phyloP scores from a whole-genome alignment of 2,888 invertebrate genomes.

The Acleris cristana region DNA sequence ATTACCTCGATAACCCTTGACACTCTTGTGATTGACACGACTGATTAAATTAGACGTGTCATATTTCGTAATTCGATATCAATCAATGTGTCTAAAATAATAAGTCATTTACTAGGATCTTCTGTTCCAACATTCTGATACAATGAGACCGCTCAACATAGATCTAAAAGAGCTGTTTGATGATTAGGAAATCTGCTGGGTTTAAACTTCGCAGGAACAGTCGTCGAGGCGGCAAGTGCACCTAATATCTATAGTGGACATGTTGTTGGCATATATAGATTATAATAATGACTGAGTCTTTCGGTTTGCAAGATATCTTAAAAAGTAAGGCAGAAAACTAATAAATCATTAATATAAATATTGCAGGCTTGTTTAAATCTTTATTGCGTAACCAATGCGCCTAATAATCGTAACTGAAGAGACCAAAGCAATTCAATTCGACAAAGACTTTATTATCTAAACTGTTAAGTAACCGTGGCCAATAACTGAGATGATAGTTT shows the following conservation, averaged over 20 bases:
- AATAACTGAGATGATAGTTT: not conserved
- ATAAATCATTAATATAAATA: not conserved
- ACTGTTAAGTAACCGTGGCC: constrained; percentile 3
- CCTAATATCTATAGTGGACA: no score
- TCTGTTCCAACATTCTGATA: not conserved
- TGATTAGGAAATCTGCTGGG: no score
- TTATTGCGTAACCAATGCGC: constrained; percentile 9
- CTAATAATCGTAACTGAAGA: constrained; percentile 10
- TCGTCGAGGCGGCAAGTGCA: no score
- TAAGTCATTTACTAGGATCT: not conserved
- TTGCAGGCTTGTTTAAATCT: not conserved
- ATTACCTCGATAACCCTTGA: constrained; percentile 10
- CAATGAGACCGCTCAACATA: not conserved
- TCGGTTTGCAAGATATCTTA: not conserved
- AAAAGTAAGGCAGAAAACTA: not conserved
- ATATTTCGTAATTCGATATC: not conserved
- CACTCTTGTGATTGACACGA: not conserved
- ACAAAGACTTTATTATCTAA: constrained; percentile 3
- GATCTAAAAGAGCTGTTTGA: no score
- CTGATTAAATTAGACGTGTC: not conserved
- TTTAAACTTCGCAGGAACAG: no score
- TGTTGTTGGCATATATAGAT: no score
- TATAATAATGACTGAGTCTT: not conserved
- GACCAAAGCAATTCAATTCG: constrained; percentile 10
- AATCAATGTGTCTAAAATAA: not conserved